Evolutionary conservation across 2,113 vertebrate species (phyloP).

Genomic region (Barbus barbus): DNA sequence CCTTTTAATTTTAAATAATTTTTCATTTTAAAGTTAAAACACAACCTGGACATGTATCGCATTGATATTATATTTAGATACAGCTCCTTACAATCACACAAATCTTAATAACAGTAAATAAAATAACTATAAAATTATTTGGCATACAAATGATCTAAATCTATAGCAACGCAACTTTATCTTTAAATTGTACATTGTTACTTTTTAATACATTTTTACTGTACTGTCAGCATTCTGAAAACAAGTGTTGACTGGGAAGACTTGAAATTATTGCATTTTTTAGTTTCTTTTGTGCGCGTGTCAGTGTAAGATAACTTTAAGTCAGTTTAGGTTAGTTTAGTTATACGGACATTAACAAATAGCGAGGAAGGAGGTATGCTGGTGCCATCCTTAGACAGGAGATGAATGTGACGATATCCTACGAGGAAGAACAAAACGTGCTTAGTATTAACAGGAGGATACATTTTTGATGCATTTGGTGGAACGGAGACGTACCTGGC

Average conservation of each 20-base stretch:
- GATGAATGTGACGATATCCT: slow-evolving; percentile 95
- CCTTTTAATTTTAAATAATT: slow-evolving; percentile 11
- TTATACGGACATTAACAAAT: slow-evolving; percentile 84
- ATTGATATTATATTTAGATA: neutral
- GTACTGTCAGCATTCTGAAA: neutral
- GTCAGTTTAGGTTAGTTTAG: slow-evolving; percentile 53
- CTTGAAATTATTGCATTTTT: slow-evolving; percentile 9
- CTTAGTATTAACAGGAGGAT: neutral
- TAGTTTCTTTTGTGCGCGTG: neutral
- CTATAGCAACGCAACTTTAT: slow-evolving; percentile 3
- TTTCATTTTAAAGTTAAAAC: slow-evolving; percentile 3
- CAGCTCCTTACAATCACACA: slow-evolving; percentile 5
- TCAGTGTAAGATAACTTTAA: neutral
- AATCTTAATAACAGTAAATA: neutral
- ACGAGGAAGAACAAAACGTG: slow-evolving; percentile 19
- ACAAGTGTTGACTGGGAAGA: slow-evolving; percentile 37
- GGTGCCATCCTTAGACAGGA: slow-evolving; percentile 90
- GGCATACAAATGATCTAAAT: neutral
- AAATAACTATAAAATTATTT: slow-evolving; percentile 28
- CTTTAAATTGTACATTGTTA: neutral
- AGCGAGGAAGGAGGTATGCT: slow-evolving; percentile 87
- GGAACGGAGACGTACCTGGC: slow-evolving; percentile 73
- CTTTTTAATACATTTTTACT: neutral
- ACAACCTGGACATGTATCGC: neutral
- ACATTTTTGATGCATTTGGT: neutral